Evolutionary conservation across 1,140 invertebrate genomes (phyloP).

Genomic region (Pollicipes pollicipes): DNA sequence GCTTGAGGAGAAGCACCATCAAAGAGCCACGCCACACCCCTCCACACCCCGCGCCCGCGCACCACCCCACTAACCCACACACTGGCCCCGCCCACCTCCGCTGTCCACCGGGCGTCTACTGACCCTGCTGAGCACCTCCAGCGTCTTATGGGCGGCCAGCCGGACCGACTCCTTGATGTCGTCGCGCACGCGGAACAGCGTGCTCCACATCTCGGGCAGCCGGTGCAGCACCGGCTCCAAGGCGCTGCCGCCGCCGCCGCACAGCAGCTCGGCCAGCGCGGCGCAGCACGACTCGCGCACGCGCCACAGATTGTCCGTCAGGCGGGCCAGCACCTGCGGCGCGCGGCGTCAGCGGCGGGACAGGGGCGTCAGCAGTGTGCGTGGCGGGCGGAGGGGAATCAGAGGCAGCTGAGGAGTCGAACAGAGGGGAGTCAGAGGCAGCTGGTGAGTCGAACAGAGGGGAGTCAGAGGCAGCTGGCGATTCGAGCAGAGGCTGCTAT

Average conservation of each 20-base stretch:
- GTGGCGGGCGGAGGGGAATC: no score
- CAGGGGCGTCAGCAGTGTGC: no score
- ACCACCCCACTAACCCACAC: no score
- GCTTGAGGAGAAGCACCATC: no score
- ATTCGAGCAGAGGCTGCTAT: neutral
- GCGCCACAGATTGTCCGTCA: conserved; percentile 67
- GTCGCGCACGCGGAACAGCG: conserved; percentile 75
- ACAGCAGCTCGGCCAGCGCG: conserved; percentile 64
- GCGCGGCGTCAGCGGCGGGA: no score
- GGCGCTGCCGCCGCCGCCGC: conserved; percentile 37
- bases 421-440: neutral
- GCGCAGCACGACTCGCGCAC: conserved; percentile 77
- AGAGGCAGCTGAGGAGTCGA: neutral
- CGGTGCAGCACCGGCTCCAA: conserved; percentile 31
- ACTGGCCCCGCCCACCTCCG: no score
- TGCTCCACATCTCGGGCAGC: conserved; percentile 55
- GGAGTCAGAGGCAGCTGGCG: no score
- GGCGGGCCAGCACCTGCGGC: conserved; percentile 36
- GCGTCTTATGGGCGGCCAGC: conserved; percentile 53
- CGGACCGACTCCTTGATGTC: conserved; percentile 81
- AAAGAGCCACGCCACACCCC: no score
- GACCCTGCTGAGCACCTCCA: conserved; percentile 59
- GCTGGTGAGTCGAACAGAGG: neutral
- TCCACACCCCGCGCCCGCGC: no score
- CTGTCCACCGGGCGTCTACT: no score